Evolutionary conservation across 1,140 invertebrate species (phyloP).

Genomic region (Solenopsis invicta): DNA sequence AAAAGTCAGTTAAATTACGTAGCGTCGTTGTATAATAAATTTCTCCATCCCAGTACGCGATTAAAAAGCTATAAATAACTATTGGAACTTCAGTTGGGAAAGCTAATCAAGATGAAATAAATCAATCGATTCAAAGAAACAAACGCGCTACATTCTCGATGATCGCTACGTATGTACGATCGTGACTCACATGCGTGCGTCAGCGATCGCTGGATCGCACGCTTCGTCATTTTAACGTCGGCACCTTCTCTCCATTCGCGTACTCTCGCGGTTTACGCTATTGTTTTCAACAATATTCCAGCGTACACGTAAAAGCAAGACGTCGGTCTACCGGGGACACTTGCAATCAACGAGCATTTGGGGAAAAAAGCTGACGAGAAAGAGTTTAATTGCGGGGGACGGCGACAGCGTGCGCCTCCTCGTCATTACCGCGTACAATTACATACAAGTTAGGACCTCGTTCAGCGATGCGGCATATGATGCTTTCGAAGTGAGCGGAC

Average conservation of each 20-base stretch:
- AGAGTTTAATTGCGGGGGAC: constrained; percentile 50
- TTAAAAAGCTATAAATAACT: constrained; percentile 1
- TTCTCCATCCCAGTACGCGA: background rate
- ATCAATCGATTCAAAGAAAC: constrained; percentile 57
- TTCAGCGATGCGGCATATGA: constrained; percentile 20
- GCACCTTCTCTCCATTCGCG: constrained; percentile 31
- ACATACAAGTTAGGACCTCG: background rate
- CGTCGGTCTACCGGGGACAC: background rate
- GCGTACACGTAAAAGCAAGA: background rate
- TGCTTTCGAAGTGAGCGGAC: constrained; percentile 1
- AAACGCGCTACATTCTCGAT: constrained; percentile 45
- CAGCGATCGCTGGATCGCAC: constrained; percentile 42
- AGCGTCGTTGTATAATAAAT: constrained; percentile 44
- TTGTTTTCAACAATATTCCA: constrained; percentile 36
- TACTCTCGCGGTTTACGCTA: constrained; percentile 38
- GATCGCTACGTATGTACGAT: constrained; percentile 41
- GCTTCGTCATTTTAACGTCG: constrained; percentile 53
- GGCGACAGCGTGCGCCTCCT: constrained; percentile 26
- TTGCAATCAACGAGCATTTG: constrained; percentile 15
- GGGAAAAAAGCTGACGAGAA: background rate
- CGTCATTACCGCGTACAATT: constrained; percentile 13
- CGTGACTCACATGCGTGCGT: constrained; percentile 64
- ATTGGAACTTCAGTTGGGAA: constrained; percentile 34
- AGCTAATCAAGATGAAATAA: constrained; percentile 53
- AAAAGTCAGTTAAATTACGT: constrained; percentile 12